Percentiles rank a stretch among this genome's conserved stretches.
phyloP scores from a whole-genome alignment of 2,113 vertebrate genomes.

The Chunga burmeisteri region DNA sequence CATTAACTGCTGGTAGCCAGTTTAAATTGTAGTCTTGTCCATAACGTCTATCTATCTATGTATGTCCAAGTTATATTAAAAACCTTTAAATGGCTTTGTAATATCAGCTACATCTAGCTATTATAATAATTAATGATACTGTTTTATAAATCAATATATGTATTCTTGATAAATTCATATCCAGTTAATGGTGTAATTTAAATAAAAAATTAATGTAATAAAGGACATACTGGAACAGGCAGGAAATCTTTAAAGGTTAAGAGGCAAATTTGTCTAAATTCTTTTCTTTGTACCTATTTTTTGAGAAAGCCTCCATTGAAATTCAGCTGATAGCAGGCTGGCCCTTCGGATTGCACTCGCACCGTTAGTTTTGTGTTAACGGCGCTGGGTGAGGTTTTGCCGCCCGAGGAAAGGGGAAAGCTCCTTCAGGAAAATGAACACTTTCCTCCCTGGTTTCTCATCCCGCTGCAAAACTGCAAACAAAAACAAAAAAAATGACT shows the following conservation, averaged over 20 bases:
- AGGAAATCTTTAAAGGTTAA: constrained; percentile 86
- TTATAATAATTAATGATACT: constrained; percentile 97
- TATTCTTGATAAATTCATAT: constrained; percentile 92
- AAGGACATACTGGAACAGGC: constrained; percentile 78
- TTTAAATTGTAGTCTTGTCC: constrained; percentile 92
- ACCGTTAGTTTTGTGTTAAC: constrained; percentile 34
- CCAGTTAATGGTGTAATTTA: constrained; percentile 90
- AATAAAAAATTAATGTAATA: constrained; percentile 91
- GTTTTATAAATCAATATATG: constrained; percentile 94
- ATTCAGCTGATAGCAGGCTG: constrained; percentile 57
- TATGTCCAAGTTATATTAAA: constrained; percentile 90
- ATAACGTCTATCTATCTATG: constrained; percentile 96
- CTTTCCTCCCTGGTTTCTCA: neutral
- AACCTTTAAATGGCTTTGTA: constrained; percentile 95
- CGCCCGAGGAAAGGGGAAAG: neutral
- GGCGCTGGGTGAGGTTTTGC: constrained; percentile 17
- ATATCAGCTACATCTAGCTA: constrained; percentile 92
- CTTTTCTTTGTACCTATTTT: constrained; percentile 66
- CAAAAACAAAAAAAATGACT: neutral
- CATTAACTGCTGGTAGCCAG: constrained; percentile 94
- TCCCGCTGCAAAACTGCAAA: constrained; percentile 33
- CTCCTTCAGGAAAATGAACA: neutral
- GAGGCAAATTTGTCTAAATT: constrained; percentile 82
- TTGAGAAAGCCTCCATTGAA: constrained; percentile 61
- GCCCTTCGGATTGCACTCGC: constrained; percentile 15